These are phyloP conservation scores for Nyleta sp. DNA, from an alignment of 2,888 invertebrate genomes.

Conservation along the genomic window DNA sequence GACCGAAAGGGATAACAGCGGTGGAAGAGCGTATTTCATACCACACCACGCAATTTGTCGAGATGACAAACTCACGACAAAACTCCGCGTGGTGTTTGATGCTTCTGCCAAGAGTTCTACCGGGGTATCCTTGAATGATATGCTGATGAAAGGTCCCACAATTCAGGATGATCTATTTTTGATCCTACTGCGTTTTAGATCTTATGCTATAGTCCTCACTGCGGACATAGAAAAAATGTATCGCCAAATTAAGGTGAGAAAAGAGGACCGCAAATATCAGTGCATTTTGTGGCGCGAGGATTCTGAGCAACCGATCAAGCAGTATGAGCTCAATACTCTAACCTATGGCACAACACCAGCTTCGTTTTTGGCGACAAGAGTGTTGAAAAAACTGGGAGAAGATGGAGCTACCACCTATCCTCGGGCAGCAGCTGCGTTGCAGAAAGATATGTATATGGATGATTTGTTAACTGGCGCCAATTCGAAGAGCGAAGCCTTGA, in stretches of 20 bases:
- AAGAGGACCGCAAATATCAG: constrained; percentile 26
- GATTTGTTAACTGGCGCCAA: no score
- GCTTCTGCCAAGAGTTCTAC: background rate
- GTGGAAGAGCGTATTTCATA: no score
- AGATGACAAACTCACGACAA: background rate
- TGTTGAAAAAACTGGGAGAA: constrained; percentile 21
- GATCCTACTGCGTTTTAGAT: background rate
- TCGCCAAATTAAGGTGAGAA: constrained; percentile 13
- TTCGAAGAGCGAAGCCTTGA: no score
- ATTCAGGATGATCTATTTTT: constrained; percentile 11
- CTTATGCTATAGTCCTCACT: background rate
- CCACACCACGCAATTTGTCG: no score
- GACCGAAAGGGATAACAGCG: no score
- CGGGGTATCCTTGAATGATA: constrained; percentile 30
- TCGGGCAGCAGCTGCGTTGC: no score
- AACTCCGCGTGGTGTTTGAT: no score
- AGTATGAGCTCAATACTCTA: constrained; percentile 19
- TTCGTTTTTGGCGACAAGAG: constrained; percentile 21
- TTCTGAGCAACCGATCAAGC: constrained; percentile 13
- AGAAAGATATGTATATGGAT: no score
- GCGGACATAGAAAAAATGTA: constrained; percentile 30
- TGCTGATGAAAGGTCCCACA: constrained; percentile 8
- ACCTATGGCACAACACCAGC: constrained; percentile 29
- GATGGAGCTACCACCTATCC: no score
- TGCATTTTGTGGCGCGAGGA: constrained; percentile 22